phyloP scores from a whole-genome alignment of 2,113 vertebrate genomes.

The Erythrocercus mccallii region DNA sequence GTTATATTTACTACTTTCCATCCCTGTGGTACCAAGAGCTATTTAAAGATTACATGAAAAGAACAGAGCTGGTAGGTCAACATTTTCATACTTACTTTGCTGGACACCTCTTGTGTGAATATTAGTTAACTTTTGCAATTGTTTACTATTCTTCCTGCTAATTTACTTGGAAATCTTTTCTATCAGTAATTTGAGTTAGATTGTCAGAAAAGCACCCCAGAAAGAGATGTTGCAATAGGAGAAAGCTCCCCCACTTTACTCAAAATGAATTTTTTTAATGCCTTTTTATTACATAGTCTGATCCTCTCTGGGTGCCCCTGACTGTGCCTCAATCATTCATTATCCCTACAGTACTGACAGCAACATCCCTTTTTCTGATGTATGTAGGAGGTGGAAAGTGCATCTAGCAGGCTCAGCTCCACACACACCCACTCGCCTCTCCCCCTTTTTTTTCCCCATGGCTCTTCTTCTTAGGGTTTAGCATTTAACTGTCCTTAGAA shows the following conservation, averaged over 20 bases:
- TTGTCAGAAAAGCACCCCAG: not conserved
- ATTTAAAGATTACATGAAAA: not conserved
- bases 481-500: not conserved
- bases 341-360: not conserved
- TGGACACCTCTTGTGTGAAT: not conserved
- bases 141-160: not conserved
- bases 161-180: not conserved
- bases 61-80: not conserved
- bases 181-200: not conserved
- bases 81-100: not conserved
- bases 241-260: not conserved
- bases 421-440: rapidly evolving
- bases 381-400: not conserved
- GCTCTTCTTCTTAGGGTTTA: not conserved
- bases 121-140: not conserved
- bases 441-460: rapidly evolving
- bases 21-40: not conserved
- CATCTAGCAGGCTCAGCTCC: not conserved
- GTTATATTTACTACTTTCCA: not conserved
- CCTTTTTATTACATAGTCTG: not conserved
- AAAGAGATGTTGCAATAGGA: not conserved
- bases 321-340: not conserved
- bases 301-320: not conserved
- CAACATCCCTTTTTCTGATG: not conserved
- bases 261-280: not conserved